phyloP scores from a whole-genome alignment of 2,113 vertebrate genomes.

The Zosterops pallidus region DNA sequence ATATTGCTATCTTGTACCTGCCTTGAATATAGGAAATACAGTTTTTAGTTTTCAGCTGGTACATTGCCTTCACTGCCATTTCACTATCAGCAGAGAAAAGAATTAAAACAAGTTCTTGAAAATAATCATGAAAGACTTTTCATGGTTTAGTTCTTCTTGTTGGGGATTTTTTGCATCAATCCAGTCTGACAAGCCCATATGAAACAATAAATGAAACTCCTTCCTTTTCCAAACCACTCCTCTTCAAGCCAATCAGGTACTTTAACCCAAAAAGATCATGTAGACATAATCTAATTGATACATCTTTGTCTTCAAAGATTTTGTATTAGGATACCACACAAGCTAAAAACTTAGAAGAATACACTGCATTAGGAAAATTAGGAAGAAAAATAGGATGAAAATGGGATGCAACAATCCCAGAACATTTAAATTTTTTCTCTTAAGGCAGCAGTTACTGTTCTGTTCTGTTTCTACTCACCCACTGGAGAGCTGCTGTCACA shows the following conservation, averaged over 20 bases:
- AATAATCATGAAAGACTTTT: background rate
- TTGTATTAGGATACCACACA: background rate
- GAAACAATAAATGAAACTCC: background rate
- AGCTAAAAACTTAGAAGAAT: background rate
- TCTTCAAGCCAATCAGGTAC: background rate
- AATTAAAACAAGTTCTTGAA: background rate
- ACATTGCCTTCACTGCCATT: background rate
- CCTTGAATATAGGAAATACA: background rate
- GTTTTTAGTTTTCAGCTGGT: background rate
- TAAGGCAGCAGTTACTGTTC: background rate
- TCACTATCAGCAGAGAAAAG: background rate
- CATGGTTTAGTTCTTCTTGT: accelerated
- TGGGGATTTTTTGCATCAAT: background rate
- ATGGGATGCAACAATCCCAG: background rate
- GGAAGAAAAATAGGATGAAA: background rate
- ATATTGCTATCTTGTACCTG: background rate
- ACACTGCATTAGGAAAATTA: background rate
- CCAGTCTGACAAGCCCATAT: background rate
- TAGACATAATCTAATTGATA: background rate
- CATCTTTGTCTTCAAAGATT: background rate
- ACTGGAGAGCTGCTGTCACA: background rate
- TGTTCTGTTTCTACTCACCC: background rate
- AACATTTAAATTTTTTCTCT: background rate
- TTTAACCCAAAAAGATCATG: background rate
- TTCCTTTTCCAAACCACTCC: background rate